These are phyloP conservation scores for Ptilonorhynchus violaceus DNA, from an alignment of 2,113 vertebrate species.

Conservation along the genomic window DNA sequence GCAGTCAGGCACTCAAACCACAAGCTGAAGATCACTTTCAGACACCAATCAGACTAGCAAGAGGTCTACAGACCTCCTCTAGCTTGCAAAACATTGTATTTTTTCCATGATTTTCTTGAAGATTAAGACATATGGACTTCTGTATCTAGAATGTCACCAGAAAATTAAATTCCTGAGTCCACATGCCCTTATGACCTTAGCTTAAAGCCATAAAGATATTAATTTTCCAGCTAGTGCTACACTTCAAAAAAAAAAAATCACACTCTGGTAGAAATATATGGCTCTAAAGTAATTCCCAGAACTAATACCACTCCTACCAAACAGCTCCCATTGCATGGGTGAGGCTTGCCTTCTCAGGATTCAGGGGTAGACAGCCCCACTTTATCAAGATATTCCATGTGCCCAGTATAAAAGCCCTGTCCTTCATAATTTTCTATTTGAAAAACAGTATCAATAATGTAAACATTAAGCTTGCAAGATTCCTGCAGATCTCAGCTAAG, in stretches of 20 bases:
- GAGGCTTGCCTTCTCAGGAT: not conserved
- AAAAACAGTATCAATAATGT: constrained; percentile 6
- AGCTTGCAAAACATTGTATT: not conserved
- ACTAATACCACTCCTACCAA: not conserved
- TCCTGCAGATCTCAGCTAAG: not conserved
- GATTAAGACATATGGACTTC: not conserved
- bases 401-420: not conserved
- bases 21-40: not conserved
- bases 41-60: not conserved
- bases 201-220: not conserved
- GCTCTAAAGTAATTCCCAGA: not conserved
- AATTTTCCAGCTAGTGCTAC: not conserved
- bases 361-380: not conserved
- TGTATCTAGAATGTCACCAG: not conserved
- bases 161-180: not conserved
- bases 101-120: not conserved
- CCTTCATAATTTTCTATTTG: not conserved
- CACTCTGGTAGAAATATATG: not conserved
- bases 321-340: not conserved
- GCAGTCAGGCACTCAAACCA: not conserved
- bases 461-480: not conserved
- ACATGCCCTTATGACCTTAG: not conserved
- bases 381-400: not conserved
- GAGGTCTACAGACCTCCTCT: not conserved
- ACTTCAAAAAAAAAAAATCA: not conserved